These are phyloP conservation scores for Elymnias hypermnestra DNA, from an alignment of 1,140 invertebrate species.

Conservation along the genomic window DNA sequence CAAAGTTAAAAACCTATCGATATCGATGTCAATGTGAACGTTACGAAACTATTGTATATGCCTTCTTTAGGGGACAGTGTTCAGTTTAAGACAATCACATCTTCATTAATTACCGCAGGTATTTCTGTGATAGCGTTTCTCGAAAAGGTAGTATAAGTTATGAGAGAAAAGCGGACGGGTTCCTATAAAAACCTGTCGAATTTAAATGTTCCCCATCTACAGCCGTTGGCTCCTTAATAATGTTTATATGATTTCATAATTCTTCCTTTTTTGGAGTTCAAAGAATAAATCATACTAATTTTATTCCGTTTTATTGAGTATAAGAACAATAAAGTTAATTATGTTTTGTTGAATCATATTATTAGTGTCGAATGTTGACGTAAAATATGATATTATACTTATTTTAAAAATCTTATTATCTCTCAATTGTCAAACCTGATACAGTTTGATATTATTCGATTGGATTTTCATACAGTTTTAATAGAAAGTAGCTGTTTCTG, in stretches of 20 bases:
- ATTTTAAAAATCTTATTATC: no score
- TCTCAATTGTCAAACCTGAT: no score
- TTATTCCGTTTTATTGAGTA: no score
- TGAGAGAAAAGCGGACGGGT: constrained; percentile 20
- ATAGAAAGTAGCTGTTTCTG: no score
- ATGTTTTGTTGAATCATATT: no score
- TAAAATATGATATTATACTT: no score
- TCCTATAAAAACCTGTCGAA: constrained; percentile 35
- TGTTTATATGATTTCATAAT: constrained; percentile 44
- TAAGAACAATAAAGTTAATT: no score
- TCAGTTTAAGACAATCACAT: constrained; percentile 67
- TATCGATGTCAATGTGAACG: constrained; percentile 48
- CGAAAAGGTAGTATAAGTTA: constrained; percentile 30
- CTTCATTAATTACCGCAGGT: constrained; percentile 69
- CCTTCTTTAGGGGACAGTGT: constrained; percentile 55
- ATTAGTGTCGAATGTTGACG: no score
- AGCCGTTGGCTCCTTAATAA: constrained; percentile 25
- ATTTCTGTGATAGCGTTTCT: constrained; percentile 42
- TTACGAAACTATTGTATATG: constrained; percentile 30
- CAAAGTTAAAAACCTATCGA: no score
- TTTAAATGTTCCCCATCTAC: constrained; percentile 34
- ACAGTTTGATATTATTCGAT: no score
- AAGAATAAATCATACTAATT: constrained; percentile 14
- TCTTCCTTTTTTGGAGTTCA: constrained; percentile 19
- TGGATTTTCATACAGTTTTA: no score